A percentile compares a stretch with the other conserved stretches of the same genome.
phyloP scores from a whole-genome alignment of 2,888 invertebrate species.

The Limnephilus rhombicus region DNA sequence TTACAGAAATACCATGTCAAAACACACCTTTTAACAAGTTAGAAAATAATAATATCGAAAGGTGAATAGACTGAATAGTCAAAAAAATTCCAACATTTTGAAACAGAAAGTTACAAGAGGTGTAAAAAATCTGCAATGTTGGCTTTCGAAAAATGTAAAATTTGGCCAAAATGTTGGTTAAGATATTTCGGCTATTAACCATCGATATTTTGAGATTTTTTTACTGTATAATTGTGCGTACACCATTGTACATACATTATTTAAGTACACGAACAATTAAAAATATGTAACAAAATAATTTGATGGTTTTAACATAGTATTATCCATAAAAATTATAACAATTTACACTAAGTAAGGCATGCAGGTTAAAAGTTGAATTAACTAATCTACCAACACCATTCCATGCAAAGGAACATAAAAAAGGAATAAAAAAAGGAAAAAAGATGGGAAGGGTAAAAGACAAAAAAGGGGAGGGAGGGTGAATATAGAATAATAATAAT shows the following conservation, averaged over 20 bases:
- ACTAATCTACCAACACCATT: slow-evolving; percentile 50
- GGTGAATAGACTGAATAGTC: neutral
- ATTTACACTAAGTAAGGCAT: slow-evolving; percentile 12
- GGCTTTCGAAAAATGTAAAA: neutral
- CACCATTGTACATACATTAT: neutral
- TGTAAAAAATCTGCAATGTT: neutral
- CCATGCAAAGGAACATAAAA: slow-evolving; percentile 49
- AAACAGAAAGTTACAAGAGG: neutral
- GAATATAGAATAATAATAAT: slow-evolving; percentile 33
- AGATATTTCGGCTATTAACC: neutral
- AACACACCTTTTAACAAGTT: neutral
- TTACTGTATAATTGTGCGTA: neutral
- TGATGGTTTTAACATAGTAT: neutral
- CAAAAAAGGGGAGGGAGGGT: slow-evolving; percentile 42
- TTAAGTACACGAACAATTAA: neutral
- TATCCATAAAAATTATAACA: neutral
- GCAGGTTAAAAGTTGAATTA: slow-evolving; percentile 28
- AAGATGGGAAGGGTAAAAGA: slow-evolving; percentile 38
- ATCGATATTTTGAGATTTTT: neutral
- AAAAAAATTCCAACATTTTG: neutral
- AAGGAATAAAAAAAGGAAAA: slow-evolving; percentile 43
- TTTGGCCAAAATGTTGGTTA: neutral
- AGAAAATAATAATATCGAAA: neutral
- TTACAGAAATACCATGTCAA: neutral
- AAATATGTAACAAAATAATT: neutral